These are phyloP conservation scores for Pygocentrus nattereri DNA, from an alignment of 2,797 vertebrate species.

Conservation along the genomic window DNA sequence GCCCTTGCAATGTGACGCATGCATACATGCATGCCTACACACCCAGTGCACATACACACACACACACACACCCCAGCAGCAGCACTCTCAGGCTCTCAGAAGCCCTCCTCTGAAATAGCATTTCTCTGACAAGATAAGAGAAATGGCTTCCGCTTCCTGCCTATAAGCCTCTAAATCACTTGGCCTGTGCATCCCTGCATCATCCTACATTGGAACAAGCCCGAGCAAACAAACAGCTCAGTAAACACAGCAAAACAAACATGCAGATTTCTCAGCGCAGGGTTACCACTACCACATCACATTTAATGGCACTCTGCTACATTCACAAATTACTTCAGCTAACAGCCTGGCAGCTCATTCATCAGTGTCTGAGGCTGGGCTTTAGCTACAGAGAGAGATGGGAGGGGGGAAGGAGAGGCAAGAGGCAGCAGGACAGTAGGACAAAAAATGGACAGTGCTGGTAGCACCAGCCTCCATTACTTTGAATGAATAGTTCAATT, in stretches of 20 bases:
- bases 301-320: conserved; percentile 21
- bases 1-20: background rate
- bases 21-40: background rate
- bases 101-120: conserved; percentile 34
- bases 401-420: background rate
- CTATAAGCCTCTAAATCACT: conserved; percentile 35
- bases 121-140: conserved; percentile 32
- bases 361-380: conserved; percentile 64
- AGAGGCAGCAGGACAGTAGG: background rate
- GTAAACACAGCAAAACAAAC: conserved; percentile 28
- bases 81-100: background rate
- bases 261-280: background rate
- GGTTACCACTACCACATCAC: background rate
- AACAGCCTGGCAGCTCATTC: conserved; percentile 76
- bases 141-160: conserved; percentile 9
- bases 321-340: conserved; percentile 73
- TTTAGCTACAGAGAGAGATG: background rate
- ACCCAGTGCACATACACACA: background rate
- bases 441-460: background rate
- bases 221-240: conserved; percentile 37
- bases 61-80: background rate
- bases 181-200: conserved; percentile 48
- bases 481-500: background rate
- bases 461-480: background rate
- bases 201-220: conserved; percentile 43